A percentile compares a stretch with the other conserved stretches of the same genome.
These are phyloP conservation scores for Hymenopus coronatus DNA, from an alignment of 2,888 invertebrate genomes.

Conservation along the genomic window DNA sequence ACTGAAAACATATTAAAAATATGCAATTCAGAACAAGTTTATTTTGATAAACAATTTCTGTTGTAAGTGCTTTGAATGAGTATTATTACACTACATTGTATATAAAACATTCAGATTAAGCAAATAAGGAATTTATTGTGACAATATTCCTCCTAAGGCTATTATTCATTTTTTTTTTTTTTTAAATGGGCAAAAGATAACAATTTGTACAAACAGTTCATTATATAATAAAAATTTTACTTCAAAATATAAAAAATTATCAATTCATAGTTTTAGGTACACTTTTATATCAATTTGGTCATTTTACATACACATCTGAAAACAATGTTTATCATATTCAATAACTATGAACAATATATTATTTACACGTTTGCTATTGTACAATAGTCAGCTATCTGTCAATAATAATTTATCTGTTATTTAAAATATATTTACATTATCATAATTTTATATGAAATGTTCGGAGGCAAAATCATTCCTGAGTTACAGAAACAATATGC, in stretches of 20 bases:
- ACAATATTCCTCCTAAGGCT: background rate
- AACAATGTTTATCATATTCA: background rate
- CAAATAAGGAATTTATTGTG: background rate
- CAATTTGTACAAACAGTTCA: background rate
- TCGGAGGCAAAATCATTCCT: background rate
- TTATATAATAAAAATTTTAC: slow-evolving; percentile 5
- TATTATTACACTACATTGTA: background rate
- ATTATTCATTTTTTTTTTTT: background rate
- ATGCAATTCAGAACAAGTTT: background rate
- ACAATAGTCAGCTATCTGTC: background rate
- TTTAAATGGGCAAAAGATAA: background rate
- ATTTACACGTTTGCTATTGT: background rate
- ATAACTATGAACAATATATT: background rate
- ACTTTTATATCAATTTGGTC: background rate
- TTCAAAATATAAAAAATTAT: slow-evolving; percentile 12
- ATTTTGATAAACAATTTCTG: background rate
- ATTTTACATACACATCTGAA: background rate
- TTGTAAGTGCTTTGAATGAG: background rate
- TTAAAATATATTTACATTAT: background rate
- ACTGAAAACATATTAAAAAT: background rate
- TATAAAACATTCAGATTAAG: background rate
- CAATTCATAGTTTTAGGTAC: background rate
- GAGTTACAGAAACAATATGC: background rate
- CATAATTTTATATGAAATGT: background rate
- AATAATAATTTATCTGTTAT: background rate